Base-by-base conservation (phyloP, 2,888 invertebrate genomes). In the Ophioninae sp. region DNA sequence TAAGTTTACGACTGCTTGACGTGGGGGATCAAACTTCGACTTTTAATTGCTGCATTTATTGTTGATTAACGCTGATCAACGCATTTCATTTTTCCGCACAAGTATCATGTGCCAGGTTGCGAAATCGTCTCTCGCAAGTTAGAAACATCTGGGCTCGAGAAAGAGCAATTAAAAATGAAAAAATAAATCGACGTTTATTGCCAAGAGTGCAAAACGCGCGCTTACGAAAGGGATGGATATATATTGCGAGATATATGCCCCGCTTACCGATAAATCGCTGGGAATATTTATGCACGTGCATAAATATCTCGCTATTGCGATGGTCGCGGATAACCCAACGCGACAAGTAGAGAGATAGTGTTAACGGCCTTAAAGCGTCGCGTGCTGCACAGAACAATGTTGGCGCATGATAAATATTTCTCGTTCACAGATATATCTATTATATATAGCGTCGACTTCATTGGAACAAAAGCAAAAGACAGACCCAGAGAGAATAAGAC, bases 271-370 rank as follows among this genome's bases (percentile, higher is more conserved):
- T 74, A 78, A 78, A 73, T 81, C 75, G 74, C 63, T 81, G 67
- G 30, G 41, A 78, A 83, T 59, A 84, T 84, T 78, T 84, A 84
- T 84, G 78, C 65, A 69, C 71, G 71, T 22, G 69, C 78, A 84
- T 84, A 81, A 81, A 84, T 79, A 78, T 79, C 68, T 59, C 58
- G 41, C 41, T 23, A 56, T 51, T 61, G 74, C 74, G 74, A 74
- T 78, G 58, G 63, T 71, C 74, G 44, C 63, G 67, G 79, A 78
- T 73, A 73, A 74, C 23, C 71, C 64, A 67, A 71, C 71, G 67
- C 30, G 78, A 78, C 78, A 78, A 78, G 83, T 65, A 39, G 61
- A 78, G 59, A 74, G 69, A 84, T 72, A 74, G 78, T 78, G 77
- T 81, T 78, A 81, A 81, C 83, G 72, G 75, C 67, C 59, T 51